Conservation (phyloP, 2,113 vertebrate genomes). For the Shinisaurus crocodilurus region DNA sequence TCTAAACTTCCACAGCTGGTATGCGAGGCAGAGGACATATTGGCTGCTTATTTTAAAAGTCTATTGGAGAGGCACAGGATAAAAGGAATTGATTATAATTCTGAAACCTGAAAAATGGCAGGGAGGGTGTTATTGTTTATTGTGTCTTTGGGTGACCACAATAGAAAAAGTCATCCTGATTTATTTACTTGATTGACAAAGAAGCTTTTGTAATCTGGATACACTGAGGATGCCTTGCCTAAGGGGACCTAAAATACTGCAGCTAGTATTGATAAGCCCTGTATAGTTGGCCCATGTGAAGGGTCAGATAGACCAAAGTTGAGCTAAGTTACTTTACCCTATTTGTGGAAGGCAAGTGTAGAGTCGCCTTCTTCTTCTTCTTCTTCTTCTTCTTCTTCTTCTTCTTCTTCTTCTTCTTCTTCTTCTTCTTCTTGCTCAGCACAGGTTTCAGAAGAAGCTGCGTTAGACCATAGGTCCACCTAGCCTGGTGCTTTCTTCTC, state of each 20-base stretch:
- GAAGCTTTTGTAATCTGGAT: background rate
- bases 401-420: too few relatives aligned
- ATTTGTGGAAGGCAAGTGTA: too few relatives aligned
- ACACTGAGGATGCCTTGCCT: background rate
- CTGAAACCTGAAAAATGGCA: background rate
- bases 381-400: too few relatives aligned
- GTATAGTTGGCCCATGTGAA: background rate
- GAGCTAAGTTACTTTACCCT: background rate
- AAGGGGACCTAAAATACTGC: background rate
- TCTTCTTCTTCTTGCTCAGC: too few relatives aligned
- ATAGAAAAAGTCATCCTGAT: background rate
- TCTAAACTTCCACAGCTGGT: background rate
- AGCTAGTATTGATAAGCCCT: background rate
- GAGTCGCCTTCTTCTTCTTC: too few relatives aligned
- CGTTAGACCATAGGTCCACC: too few relatives aligned
- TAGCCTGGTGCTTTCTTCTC: background rate
- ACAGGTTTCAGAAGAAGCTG: background rate
- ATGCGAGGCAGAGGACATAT: background rate
- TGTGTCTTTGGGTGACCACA: background rate
- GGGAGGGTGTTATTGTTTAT: background rate
- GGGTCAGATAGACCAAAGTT: background rate
- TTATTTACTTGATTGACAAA: background rate
- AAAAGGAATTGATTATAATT: background rate
- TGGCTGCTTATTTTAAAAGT: background rate
- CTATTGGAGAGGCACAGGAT: background rate